A percentile compares a stretch with the other conserved stretches of the same genome.
Evolutionary conservation across 2,888 invertebrate genomes (phyloP).

Genomic region (Prosopocoilus inquinatus): DNA sequence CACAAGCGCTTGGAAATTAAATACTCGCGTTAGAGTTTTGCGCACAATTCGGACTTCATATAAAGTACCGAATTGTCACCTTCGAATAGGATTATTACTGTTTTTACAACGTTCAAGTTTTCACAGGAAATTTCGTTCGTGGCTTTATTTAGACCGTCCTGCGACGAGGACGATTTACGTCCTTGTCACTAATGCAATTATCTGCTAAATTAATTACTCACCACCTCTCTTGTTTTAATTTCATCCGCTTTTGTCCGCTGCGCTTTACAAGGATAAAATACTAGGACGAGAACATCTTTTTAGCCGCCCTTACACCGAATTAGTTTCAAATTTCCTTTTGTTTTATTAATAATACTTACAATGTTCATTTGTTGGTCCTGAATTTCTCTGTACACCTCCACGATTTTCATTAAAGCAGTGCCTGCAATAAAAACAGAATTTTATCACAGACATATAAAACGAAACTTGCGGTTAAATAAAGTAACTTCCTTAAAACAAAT

Average conservation of each 20-base stretch:
- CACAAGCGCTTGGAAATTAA: constrained; percentile 22
- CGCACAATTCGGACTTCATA: constrained; percentile 25
- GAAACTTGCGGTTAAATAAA: too few relatives aligned
- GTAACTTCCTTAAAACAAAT: too few relatives aligned
- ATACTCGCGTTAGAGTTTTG: constrained; percentile 14
- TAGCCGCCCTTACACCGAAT: too few relatives aligned
- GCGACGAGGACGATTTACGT: constrained; percentile 30
- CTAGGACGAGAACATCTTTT: neutral
- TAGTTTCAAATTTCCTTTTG: too few relatives aligned
- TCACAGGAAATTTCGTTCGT: constrained; percentile 33
- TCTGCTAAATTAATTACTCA: constrained; percentile 40
- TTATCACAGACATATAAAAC: too few relatives aligned
- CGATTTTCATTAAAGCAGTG: constrained; percentile 86
- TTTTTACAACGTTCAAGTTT: constrained; percentile 26
- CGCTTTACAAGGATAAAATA: neutral
- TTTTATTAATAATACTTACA: constrained; percentile 61
- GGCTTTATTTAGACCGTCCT: constrained; percentile 30
- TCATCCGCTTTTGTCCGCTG: constrained; percentile 8
- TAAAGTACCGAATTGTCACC: constrained; percentile 23
- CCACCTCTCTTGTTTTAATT: constrained; percentile 34
- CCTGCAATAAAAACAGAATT: constrained; percentile 60
- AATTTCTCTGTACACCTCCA: constrained; percentile 90
- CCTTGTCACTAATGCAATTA: constrained; percentile 39
- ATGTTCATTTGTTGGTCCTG: constrained; percentile 94
- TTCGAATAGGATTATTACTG: constrained; percentile 27